Base-by-base conservation (phyloP, 2,888 invertebrate genomes). In the Calliopum simillimum region DNA sequence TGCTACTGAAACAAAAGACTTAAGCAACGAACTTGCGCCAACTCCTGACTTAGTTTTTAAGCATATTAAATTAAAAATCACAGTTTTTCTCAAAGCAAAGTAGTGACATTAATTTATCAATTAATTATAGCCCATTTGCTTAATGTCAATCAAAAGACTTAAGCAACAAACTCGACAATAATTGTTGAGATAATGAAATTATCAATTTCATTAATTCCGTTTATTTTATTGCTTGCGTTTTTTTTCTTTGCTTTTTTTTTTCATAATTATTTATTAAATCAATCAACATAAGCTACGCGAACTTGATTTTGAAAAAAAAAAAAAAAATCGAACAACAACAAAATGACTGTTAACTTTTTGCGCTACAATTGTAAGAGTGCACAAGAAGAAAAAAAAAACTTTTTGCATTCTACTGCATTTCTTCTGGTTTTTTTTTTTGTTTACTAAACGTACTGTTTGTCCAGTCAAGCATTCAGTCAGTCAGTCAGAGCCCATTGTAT, bases 241-340 rank as follows among this genome's bases (percentile, higher is more conserved):
- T n/a, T n/a, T n/a, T n/a, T n/a, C n/a, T n/a, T n/a, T n/a, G n/a
- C n/a, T n/a, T n/a, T 59, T 59, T 59, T 58, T 33, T 43, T 41
- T 14, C 8, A 19, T 19, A 12, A n/a, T 51, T 51, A 11, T 21
- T 21, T 51, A 13, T 51, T 16, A 8, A 51, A 51, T n/a, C 19
- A 51, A 44, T 16, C 41, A 12, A n/a, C 43, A 16, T 23, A 43
- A 16, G 56, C 14, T 4, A 47, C n/a, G n/a, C n/a, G 58, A 56
- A 66, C 66, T 47, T 66, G 58, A 47, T 68, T 58, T 59, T 68
- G 51, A 51, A 43, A 66, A 68, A 58, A 25, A 14, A 55, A 66
- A 25, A 51, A 19, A 51, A 3, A 5, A 33, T 8, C 33, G 33
- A n/a, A 8, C 33, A 33, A 33, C 33, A 33, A 33, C 33, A 33